These are phyloP conservation scores for Megamerina dolium DNA, from an alignment of 2,888 invertebrate species.

Conservation along the genomic window DNA sequence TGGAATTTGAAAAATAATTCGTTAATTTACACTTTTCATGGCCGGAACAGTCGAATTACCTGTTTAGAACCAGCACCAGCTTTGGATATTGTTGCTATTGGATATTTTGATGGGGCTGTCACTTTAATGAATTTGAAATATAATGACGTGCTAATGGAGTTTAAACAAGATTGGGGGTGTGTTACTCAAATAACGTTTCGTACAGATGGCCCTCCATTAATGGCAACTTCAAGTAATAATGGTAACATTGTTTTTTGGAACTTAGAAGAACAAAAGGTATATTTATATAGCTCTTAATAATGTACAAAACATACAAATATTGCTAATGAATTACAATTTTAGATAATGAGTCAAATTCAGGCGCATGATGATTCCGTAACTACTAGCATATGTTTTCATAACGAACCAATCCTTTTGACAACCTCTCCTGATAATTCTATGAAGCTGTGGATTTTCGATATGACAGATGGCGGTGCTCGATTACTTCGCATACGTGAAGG, in stretches of 20 bases:
- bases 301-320: neutral
- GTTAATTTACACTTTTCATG: conserved; percentile 66
- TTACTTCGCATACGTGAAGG: conserved; percentile 75
- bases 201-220: conserved; percentile 76
- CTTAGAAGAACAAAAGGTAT: conserved; percentile 66
- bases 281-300: neutral
- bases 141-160: conserved; percentile 76
- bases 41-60: conserved; percentile 55
- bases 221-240: conserved; percentile 74
- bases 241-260: conserved; percentile 95
- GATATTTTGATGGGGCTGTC: conserved; percentile 74
- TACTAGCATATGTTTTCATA: conserved; percentile 76
- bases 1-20: conserved; percentile 82
- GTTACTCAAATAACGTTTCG: conserved; percentile 81
- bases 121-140: conserved; percentile 80
- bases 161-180: conserved; percentile 87
- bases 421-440: conserved; percentile 91
- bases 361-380: conserved; percentile 74
- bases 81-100: conserved; percentile 84
- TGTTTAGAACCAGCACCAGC: conserved; percentile 86
- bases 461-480: conserved; percentile 84
- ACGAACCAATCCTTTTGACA: conserved; percentile 84
- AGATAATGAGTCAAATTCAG: conserved; percentile 71
- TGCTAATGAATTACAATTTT: neutral
- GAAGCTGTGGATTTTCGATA: conserved; percentile 87